Conservation (phyloP, 2,797 vertebrate genomes). For the Semaprochilodus insignis region DNA sequence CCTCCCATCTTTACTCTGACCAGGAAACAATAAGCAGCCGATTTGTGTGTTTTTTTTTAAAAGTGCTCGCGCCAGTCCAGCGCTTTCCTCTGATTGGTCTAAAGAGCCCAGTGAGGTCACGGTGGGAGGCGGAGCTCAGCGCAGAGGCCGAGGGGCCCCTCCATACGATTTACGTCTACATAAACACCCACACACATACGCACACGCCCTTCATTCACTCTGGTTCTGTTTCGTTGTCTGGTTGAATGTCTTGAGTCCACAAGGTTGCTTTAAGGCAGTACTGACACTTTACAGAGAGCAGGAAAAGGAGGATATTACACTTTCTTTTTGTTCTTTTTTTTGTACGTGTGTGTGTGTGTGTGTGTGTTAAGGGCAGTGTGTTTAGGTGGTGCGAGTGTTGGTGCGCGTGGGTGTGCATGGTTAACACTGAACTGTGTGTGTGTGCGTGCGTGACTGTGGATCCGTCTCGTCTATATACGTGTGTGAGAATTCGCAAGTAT, state of each 20-base stretch:
- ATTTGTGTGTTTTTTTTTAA: not conserved
- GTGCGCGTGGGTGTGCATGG: not conserved
- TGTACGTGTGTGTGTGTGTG: constrained; percentile 29
- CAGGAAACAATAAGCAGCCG: constrained; percentile 48
- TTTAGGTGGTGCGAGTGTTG: constrained; percentile 2
- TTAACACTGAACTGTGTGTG: not conserved
- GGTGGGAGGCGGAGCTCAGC: constrained; percentile 52
- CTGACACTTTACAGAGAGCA: constrained; percentile 26
- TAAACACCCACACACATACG: constrained; percentile 53
- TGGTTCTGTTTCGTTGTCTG: constrained; percentile 45
- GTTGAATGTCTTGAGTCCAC: not conserved
- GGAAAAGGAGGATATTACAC: constrained; percentile 37
- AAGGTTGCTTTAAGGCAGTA: constrained; percentile 34
- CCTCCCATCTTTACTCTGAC: constrained; percentile 68
- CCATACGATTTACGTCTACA: constrained; percentile 75
- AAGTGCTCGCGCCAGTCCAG: constrained; percentile 39
- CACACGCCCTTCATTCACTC: constrained; percentile 59
- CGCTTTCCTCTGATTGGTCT: constrained; percentile 43
- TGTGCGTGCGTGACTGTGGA: not conserved
- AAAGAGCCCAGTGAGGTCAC: constrained; percentile 48
- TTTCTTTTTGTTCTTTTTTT: constrained; percentile 29
- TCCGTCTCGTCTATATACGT: not conserved
- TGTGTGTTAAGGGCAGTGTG: constrained; percentile 25
- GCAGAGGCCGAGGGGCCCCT: constrained; percentile 57
- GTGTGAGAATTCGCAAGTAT: constrained; percentile 1